Base-by-base conservation (phyloP, 2,888 invertebrate genomes). In the Scaptomyza tumidula region DNA sequence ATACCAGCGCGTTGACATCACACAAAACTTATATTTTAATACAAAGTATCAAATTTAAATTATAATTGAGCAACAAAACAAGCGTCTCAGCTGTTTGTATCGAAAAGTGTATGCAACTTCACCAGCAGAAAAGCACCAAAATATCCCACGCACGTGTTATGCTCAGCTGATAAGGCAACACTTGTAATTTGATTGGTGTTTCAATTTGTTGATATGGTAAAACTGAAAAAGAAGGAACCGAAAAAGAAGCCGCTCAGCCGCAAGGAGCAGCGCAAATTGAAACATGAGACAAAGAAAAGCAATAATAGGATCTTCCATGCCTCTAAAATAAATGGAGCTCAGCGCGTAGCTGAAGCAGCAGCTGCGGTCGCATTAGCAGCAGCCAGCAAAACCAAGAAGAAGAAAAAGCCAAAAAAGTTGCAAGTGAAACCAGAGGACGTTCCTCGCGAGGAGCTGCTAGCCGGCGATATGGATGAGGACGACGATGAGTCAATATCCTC, bases 251-350 rank as follows among this genome's bases (percentile, higher is more conserved):
- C 85, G 3, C 64, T 93, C 80, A 92, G 94, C 0, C 93, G 97
- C 24, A 97, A 96, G 92, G 93, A 95, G 74, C 89, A 94, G n/a
- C 93, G 96, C 0, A 96, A 96, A 91, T 94, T 95, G 67, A 94
- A 95, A 76, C 92, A 95, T 13, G 93, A 94, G 62, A 93, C 94
- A 59, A 97, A 97, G 86, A 97, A 96, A 87, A 91, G 93, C 87
- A 90, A 91, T 65, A 91, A 90, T 50, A 85, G 90, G 0, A 73
- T 89, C 13, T 91, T 88, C 54, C 91, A 91, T 66, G 90, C 91
- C 1, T 85, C 83, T 13, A 90, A 88, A 85, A 69, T 68, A 1
- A 77, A 88, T 29, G 91, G 91, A 4, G 81, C 75, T 0, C 72
- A 87, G 60, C 56, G 90, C 37, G 89, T 90, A 39, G 85, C 81